Base-by-base conservation (phyloP, 2,113 vertebrate genomes). In the Monarcha castaneiventris region DNA sequence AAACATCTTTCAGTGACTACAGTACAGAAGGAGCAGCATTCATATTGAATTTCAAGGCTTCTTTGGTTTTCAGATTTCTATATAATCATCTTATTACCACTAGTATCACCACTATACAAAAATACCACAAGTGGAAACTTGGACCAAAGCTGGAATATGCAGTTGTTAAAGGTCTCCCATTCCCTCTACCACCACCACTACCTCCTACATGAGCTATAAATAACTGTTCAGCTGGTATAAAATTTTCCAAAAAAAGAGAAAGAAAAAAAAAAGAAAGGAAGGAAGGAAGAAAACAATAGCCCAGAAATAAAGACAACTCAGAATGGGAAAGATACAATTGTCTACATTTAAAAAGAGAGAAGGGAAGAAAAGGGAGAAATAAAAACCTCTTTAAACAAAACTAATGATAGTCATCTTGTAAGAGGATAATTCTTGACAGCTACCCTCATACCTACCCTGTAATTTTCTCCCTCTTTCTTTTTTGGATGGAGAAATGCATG, bases 401-500 rank as follows among this genome's bases (percentile, higher is more conserved):
- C 74, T 93, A 69, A 85, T 89, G 92, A 93, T 80, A 89, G 84
- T 92, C 77, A 93, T 93, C 81, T 94, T 77, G 75, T 82, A 93
- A 93, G 56, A 94, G 71, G 93, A 95, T 86, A 79, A 92, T 90
- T 87, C 87, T 92, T 97, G 94, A 83, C 77, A 97, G 89, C 66
- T 96, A 95, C 74, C 89, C 94, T 77, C 73, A 93, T 59, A 33
- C 56, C 92, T 93, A 92, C 85, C 89, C 91, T 91, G 84, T 91
- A 92, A 79, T 84, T 92, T 96, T 87, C 63, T 94, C 85, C 62
- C 58, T 90, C 44, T 93, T 77, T 95, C 87, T 96, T 94, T 92
- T 95, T 85, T 88, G 75, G 35, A 95, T 95, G 94, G 96, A 94
- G 92, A 94, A 96, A 97, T 94, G 93, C 89, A 95, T 89, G 94